A percentile compares a stretch with the other conserved stretches of the same genome.
phyloP scores from a whole-genome alignment of 2,888 invertebrate genomes.

The Sminthurinus aureus region DNA sequence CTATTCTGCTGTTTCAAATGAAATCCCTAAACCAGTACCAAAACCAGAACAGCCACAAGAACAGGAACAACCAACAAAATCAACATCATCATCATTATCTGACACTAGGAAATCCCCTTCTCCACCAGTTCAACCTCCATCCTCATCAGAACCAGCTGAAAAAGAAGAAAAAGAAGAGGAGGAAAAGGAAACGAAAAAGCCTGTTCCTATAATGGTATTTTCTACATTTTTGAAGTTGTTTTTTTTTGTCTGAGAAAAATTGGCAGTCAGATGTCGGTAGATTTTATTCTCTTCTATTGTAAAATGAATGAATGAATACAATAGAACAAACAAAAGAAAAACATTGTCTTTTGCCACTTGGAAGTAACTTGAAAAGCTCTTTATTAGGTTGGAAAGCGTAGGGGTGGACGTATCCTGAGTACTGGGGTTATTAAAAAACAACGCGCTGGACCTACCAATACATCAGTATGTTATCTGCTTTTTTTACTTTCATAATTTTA shows the following conservation, averaged over 20 bases:
- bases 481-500: neutral
- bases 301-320: neutral
- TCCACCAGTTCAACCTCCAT: neutral
- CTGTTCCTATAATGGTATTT: conserved; percentile 59
- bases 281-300: conserved; percentile 10
- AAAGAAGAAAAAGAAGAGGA: conserved; percentile 42
- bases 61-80: neutral
- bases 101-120: neutral
- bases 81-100: too few species aligned
- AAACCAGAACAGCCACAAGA: neutral
- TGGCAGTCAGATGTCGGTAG: conserved; percentile 44
- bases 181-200: conserved; percentile 55
- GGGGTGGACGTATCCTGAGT: conserved; percentile 86
- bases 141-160: neutral
- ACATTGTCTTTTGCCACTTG: conserved; percentile 34
- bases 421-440: conserved; percentile 89
- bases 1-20: neutral
- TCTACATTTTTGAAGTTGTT: conserved; percentile 41
- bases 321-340: conserved; percentile 42
- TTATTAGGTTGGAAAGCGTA: conserved; percentile 75
- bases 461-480: conserved; percentile 62
- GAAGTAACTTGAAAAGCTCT: conserved; percentile 57
- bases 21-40: neutral
- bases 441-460: conserved; percentile 64
- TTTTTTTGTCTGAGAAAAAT: conserved; percentile 30